Percentiles rank a stretch among this genome's conserved stretches.
phyloP scores from a whole-genome alignment of 2,888 invertebrate genomes.

The Choreutis nemorana region DNA sequence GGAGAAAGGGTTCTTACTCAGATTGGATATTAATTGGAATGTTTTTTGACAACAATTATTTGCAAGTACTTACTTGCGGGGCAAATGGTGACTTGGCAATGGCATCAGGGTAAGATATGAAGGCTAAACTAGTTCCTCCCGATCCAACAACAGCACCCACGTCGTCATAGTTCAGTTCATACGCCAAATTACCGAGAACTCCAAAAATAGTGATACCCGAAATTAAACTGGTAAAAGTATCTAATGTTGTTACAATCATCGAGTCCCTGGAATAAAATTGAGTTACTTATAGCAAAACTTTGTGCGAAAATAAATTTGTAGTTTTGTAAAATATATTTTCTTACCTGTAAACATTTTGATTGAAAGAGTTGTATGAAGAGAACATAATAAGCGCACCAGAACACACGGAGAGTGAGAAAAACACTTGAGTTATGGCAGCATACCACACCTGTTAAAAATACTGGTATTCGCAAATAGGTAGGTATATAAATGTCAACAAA shows the following conservation, averaged over 20 bases:
- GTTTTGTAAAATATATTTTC: neutral
- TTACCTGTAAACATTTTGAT: constrained; percentile 75
- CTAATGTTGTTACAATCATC: constrained; percentile 80
- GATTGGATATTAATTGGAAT: too few species aligned
- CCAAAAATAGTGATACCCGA: constrained; percentile 86
- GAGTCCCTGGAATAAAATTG: constrained; percentile 69
- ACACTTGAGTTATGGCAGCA: constrained; percentile 81
- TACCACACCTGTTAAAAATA: constrained; percentile 73
- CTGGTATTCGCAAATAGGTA: neutral
- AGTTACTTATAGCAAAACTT: neutral
- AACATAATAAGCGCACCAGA: constrained; percentile 84
- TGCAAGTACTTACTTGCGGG: constrained; percentile 75
- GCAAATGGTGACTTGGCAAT: constrained; percentile 77
- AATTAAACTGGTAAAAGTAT: constrained; percentile 82
- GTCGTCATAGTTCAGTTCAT: constrained; percentile 67
- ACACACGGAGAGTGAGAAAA: constrained; percentile 80
- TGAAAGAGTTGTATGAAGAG: constrained; percentile 78
- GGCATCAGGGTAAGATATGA: constrained; percentile 86
- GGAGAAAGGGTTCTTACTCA: too few species aligned
- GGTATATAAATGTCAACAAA: too few species aligned
- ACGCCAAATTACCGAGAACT: constrained; percentile 80
- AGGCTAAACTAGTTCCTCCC: constrained; percentile 82
- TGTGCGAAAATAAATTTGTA: neutral
- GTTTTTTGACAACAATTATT: too few species aligned
- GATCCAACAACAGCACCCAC: constrained; percentile 71